These are phyloP conservation scores for Nycticebus coucang DNA, from an alignment of 2,113 vertebrate genomes.

Conservation along the genomic window DNA sequence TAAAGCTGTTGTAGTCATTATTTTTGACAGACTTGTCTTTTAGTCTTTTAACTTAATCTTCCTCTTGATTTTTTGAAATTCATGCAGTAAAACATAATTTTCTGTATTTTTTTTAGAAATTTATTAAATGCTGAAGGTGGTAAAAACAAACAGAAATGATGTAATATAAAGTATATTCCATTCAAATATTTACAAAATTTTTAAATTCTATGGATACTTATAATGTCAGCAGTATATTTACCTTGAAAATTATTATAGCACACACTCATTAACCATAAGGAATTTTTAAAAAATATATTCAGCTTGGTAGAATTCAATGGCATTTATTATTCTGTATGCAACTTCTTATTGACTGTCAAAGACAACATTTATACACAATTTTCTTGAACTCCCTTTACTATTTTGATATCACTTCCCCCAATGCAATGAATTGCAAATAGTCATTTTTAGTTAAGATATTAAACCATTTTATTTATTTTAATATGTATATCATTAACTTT, in stretches of 20 bases:
- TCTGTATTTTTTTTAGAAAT: background rate
- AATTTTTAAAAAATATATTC: background rate
- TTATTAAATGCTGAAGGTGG: background rate
- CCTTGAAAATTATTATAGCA: background rate
- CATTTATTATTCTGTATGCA: background rate
- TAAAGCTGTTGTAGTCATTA: no score
- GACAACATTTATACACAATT: background rate
- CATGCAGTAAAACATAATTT: background rate
- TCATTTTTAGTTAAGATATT: background rate
- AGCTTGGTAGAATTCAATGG: background rate
- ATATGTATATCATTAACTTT: background rate
- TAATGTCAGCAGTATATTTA: background rate
- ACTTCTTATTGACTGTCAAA: background rate
- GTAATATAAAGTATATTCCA: background rate
- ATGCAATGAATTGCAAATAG: background rate
- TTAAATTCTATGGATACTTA: background rate
- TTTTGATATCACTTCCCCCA: background rate
- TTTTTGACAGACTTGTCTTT: no score
- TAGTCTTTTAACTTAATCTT: no score
- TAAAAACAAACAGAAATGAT: background rate
- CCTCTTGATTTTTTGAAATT: background rate
- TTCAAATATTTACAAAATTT: background rate
- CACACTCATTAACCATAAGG: background rate
- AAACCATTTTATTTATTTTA: background rate
- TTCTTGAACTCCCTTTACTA: background rate